Base-by-base conservation (phyloP, 2,113 vertebrate genomes). In the Mustela nigripes region DNA sequence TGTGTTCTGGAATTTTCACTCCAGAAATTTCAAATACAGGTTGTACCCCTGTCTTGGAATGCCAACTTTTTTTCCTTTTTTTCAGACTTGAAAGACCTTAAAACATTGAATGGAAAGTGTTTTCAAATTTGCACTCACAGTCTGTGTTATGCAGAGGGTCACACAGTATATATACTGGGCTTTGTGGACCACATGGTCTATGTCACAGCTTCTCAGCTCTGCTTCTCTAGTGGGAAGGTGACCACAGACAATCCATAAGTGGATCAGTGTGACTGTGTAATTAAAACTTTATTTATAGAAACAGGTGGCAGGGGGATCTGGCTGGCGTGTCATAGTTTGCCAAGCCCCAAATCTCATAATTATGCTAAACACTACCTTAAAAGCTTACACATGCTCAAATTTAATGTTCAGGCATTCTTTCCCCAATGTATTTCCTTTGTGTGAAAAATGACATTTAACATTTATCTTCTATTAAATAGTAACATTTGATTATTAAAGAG, bases 261-360 rank as follows among this genome's bases (percentile, higher is more conserved):
- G 53, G 90, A 80, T 39, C 5, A 78, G 50, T 69, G 2, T 93
- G 78, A 69, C 4, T 28, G 4, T 81, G 33, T 95, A 48, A 91
- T 74, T 87, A 83, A 93, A 84, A 80, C 69, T 88, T 96, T 86
- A 86, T 71, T 93, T 93, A 79, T 11, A 93, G 76, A 93, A 91
- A 36, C 21, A 96, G 58, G 28, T 31, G 7, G 12, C 39, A 85
- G n/a, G 31, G 53, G 65, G 31, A 63, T 81, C 69, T 89, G 31
- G 42, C n/a, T 12, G 18, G 42, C 31, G 56, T 2, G 11, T 11
- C 1, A 0, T 45, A 81, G 21, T 62, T 87, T 56, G 31, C 31
- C 65, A 82, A 91, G 31, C 4, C 1, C 5, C 33, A 65, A 89
- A 28, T 84, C 31, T 87, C 36, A 31, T 60, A 58, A 80, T 80